phyloP scores from a whole-genome alignment of 2,888 invertebrate species.

The Sesia bembeciformis region DNA sequence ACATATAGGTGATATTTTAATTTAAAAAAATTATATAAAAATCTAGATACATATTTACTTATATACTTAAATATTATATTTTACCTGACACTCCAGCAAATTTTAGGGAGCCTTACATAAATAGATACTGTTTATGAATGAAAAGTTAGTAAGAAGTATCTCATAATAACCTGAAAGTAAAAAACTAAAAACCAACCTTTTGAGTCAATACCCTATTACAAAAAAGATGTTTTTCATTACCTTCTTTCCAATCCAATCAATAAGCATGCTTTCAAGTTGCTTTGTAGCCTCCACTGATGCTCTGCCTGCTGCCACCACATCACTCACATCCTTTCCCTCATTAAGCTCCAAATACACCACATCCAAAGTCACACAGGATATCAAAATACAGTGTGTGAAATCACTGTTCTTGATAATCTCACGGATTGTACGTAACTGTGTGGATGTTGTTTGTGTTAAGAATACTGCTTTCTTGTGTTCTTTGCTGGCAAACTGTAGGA shows the following conservation, averaged over 20 bases:
- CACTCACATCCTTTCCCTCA: constrained; percentile 47
- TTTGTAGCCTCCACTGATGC: constrained; percentile 42
- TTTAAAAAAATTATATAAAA: too few species aligned
- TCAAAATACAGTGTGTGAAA: constrained; percentile 75
- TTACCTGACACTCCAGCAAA: too few species aligned
- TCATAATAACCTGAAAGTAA: too few species aligned
- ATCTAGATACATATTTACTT: too few species aligned
- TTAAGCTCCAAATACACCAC: constrained; percentile 65
- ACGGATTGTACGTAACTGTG: constrained; percentile 70
- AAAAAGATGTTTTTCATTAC: constrained; percentile 27
- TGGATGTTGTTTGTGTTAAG: constrained; percentile 69
- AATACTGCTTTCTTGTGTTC: constrained; percentile 68
- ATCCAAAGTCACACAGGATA: constrained; percentile 73
- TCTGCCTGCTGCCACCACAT: constrained; percentile 40
- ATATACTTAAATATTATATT: too few species aligned
- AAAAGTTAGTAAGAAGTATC: too few species aligned
- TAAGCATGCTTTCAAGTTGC: constrained; percentile 39
- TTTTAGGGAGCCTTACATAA: too few species aligned
- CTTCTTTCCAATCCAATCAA: constrained; percentile 75
- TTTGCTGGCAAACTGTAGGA: constrained; percentile 35
- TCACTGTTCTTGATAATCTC: constrained; percentile 76
- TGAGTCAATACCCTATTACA: too few species aligned
- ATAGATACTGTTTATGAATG: too few species aligned
- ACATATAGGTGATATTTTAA: too few species aligned
- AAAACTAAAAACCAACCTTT: too few species aligned